A percentile compares a stretch with the other conserved stretches of the same genome.
phyloP scores from a whole-genome alignment of 2,797 vertebrate genomes.

The Myotis myotis region DNA sequence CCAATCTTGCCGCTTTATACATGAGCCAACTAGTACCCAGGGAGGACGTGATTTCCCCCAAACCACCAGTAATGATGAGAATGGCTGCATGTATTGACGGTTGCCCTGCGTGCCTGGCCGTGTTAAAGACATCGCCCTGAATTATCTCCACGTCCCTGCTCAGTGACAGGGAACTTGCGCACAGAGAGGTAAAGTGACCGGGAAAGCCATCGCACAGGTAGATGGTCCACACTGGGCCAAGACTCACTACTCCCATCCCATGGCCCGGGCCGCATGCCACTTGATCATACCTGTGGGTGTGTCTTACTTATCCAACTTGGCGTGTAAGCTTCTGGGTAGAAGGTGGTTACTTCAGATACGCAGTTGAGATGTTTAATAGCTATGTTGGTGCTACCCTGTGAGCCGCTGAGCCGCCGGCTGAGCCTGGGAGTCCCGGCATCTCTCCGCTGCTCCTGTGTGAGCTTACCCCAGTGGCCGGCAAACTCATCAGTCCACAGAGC shows the following conservation, averaged over 20 bases:
- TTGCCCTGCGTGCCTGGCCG: neutral
- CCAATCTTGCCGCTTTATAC: neutral
- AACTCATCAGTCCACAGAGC: too few relatives aligned
- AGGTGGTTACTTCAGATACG: neutral
- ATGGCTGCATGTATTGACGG: neutral
- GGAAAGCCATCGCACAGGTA: rapidly evolving
- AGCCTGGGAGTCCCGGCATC: rapidly evolving
- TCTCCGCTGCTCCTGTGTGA: rapidly evolving
- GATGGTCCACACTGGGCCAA: rapidly evolving
- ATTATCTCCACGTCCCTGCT: neutral
- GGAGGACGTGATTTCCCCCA: neutral
- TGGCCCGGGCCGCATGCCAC: too few relatives aligned
- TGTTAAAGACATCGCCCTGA: neutral
- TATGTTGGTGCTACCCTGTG: rapidly evolving
- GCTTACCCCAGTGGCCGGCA: too few relatives aligned
- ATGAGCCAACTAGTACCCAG: neutral
- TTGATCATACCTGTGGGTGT: neutral
- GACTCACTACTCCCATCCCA: rapidly evolving
- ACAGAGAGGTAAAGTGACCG: too few relatives aligned
- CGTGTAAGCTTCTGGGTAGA: neutral
- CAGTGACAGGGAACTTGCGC: neutral
- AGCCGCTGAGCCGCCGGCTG: rapidly evolving
- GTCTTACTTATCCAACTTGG: neutral
- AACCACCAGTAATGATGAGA: neutral
- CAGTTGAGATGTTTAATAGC: neutral